A percentile compares a stretch with the other conserved stretches of the same genome.
These are phyloP conservation scores for Drosophila sproati DNA, from an alignment of 1,140 invertebrate genomes.

Conservation along the genomic window DNA sequence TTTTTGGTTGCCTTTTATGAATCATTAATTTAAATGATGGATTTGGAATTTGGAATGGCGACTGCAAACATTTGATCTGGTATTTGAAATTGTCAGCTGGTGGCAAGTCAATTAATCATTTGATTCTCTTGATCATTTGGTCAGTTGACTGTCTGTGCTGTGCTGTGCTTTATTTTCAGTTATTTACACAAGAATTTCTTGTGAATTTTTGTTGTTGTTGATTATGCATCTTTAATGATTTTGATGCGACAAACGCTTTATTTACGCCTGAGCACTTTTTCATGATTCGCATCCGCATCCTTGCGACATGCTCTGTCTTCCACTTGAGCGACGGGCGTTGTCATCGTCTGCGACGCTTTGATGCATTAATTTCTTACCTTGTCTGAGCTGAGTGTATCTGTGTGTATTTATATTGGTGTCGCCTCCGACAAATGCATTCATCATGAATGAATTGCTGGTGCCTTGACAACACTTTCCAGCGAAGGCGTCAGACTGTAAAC, in stretches of 20 bases:
- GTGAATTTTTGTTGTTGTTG: conserved; percentile 15
- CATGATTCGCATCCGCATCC: conserved; percentile 17
- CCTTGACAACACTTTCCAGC: conserved; percentile 10
- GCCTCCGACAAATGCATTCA: conserved; percentile 49
- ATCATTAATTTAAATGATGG: conserved; percentile 65
- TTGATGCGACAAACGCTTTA: conserved; percentile 50
- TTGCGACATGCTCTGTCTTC: conserved; percentile 17
- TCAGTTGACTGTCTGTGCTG: neutral
- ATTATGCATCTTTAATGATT: conserved; percentile 61
- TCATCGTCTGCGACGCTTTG: conserved; percentile 63
- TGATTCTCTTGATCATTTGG: conserved; percentile 49
- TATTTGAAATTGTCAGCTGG: conserved; percentile 15
- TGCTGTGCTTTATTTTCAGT: neutral
- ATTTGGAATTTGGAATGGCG: conserved; percentile 41
- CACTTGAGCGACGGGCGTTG: conserved; percentile 57
- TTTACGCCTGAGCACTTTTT: conserved; percentile 53
- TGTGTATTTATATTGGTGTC: conserved; percentile 42
- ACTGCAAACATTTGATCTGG: conserved; percentile 14
- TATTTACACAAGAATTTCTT: conserved; percentile 40
- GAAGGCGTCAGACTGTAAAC: conserved; percentile 80
- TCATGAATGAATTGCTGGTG: conserved; percentile 67
- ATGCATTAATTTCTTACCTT: conserved; percentile 76
- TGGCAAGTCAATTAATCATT: conserved; percentile 63
- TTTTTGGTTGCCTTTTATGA: conserved; percentile 11
- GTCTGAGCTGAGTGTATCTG: conserved; percentile 39